Evolutionary conservation across 2,113 vertebrate genomes (phyloP), one percentile per base, ranked within the genome.

Genomic region (Rhinoptilus africanus): DNA sequence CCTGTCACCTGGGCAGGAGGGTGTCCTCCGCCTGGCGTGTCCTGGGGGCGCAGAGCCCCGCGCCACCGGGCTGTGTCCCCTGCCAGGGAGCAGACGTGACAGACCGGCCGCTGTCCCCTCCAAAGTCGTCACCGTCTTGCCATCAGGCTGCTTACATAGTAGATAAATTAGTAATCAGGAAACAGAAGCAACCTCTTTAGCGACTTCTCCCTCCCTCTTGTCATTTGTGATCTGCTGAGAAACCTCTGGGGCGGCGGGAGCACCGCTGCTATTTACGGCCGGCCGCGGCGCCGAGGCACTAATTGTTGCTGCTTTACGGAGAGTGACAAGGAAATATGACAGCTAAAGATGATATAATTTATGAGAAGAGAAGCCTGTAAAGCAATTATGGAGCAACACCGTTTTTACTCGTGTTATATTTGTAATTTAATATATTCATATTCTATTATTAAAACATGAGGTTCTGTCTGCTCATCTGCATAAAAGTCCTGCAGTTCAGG

Each of bases 311-410:
- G 85, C 76, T 74, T 56, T 76, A 3, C 57, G 4, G 14, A 8
- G 83, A 87, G 69, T 47, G 74, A 51, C 75, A n/a, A 14, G 84
- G 87, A 39, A 18, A 60, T 21, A 15, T 85, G 86, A 48, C 89
- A 90, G 93, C 84, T 76, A 37, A 45, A 37, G 64, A 14, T 64
- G 85, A 26, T 13, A 4, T 16, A 6, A 68, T 67, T 67, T 34
- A 22, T 73, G 43, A 53, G 79, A 56, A 35, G 71, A 85, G 87
- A 90, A 85, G 67, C 57, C 57, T 78, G 82, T n/a, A 72, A 57
- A 88, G 88, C 75, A 63, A n/a, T 71, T 72, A 57, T 4, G 37
- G 62, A 77, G 63, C 67, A 90, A 34, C 67, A 68, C 8, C 4
- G 57, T 71, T 80, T 50, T 37, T 41, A 22, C 92, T 59, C 12